Evolutionary conservation across 1,140 invertebrate species (phyloP).

Genomic region (Diplogasteroides magnus): DNA sequence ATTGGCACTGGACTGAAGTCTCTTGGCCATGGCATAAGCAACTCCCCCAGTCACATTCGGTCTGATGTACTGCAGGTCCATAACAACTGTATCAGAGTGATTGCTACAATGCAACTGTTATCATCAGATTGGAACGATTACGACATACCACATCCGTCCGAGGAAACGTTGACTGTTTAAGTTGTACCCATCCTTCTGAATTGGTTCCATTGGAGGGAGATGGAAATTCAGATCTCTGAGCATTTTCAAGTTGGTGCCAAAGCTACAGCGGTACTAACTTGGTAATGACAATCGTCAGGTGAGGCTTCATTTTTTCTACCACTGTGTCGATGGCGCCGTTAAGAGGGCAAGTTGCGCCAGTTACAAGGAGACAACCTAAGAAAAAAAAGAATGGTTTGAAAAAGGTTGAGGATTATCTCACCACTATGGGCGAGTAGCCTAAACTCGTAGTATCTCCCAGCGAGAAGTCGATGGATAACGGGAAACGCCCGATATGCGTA

Average conservation of each 20-base stretch:
- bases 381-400: background rate
- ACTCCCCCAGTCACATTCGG: background rate
- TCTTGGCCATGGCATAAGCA: background rate
- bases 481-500: constrained; percentile 12
- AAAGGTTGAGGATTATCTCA: background rate
- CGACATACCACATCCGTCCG: background rate
- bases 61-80: background rate
- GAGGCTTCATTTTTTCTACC: background rate
- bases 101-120: background rate
- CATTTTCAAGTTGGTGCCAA: background rate
- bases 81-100: background rate
- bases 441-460: background rate
- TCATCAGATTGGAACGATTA: background rate
- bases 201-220: background rate
- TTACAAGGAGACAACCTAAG: background rate
- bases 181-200: background rate
- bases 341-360: background rate
- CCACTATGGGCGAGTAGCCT: background rate
- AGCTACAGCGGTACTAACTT: background rate
- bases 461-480: background rate
- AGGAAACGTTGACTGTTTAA: background rate
- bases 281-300: background rate
- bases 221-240: background rate
- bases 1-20: background rate
- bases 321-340: background rate